Evolutionary conservation across 2,888 invertebrate species (phyloP), one percentile per base, ranked within the genome.

Genomic region (Seladonia tumulorum): DNA sequence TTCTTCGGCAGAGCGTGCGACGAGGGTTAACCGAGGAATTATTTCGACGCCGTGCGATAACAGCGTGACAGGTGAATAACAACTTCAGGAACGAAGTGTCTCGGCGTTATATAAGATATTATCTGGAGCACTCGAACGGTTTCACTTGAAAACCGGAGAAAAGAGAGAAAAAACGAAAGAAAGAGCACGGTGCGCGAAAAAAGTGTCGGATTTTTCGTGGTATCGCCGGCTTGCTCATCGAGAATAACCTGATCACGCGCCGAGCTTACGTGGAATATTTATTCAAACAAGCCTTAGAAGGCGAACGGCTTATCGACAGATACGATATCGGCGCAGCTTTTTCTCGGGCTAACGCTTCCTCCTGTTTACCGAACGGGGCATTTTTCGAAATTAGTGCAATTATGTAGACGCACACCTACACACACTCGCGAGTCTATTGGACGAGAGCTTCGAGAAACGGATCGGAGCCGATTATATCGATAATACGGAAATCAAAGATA

Each of bases 261-360:
- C 60, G 35, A 35, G 66, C 35, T 89, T 90, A 90, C 90, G 89
- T 90, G 89, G 90, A 88, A 90, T 90, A 90, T 90, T 90, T 90
- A 90, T 90, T 90, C 88, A 90, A 87, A 90, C 88, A 88, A 85
- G 85, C 85, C 86, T 85, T 82, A 83, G 81, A 85, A 85, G 86
- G 79, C 70, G n/a, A 78, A 81, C 76, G 84, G 83, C 88, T 90
- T 90, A 90, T 90, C 90, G 89, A 76, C 73, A 85, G 90, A 90
- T 90, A 90, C 87, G 88, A 85, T 90, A 90, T 87, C 90, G 83
- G 81, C 35, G 63, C 76, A 63, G 63, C 74, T 80, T 84, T 84
- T 82, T 49, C 73, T 25, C 68, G 8, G 79, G 60, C 79, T 71
- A 68, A 68, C 22, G 68, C 3, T 22, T 42, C 22, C 81, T 79